A percentile compares a stretch with the other conserved stretches of the same genome.
Evolutionary conservation across 2,113 vertebrate species (phyloP).

Genomic region (Malurus melanocephalus): DNA sequence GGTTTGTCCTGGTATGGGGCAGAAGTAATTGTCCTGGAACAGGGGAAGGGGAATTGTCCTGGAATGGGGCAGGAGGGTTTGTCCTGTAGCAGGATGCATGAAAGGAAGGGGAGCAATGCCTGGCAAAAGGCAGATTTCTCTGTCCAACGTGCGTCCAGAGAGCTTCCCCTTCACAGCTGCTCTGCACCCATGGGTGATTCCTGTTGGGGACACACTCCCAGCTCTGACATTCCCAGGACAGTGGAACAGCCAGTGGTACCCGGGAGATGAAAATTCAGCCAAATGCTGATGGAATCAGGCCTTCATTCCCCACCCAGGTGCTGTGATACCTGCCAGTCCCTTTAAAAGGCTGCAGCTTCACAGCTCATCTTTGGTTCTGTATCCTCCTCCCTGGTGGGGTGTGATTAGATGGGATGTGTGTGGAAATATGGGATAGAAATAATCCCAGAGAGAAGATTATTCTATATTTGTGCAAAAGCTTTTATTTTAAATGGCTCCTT

Average conservation of each 20-base stretch:
- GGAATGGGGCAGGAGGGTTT: not conserved
- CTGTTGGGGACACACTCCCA: not conserved
- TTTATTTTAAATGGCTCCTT: not conserved
- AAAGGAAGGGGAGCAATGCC: not conserved
- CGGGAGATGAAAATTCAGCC: not conserved
- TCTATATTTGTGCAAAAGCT: not conserved
- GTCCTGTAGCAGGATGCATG: not conserved
- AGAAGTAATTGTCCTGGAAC: too few relatives aligned
- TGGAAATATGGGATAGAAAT: not conserved
- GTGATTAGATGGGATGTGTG: not conserved
- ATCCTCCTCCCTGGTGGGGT: not conserved
- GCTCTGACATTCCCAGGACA: not conserved
- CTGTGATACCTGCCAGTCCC: not conserved
- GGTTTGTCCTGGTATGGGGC: not conserved
- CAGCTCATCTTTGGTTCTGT: rapidly evolving
- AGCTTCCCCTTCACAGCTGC: not conserved
- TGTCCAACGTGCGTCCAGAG: not conserved
- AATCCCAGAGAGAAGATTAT: not conserved
- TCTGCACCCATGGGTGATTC: not conserved
- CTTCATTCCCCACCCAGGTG: not conserved
- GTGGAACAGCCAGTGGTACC: too few relatives aligned
- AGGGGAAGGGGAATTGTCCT: not conserved
- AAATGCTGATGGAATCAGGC: too few relatives aligned
- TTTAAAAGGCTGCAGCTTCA: not conserved
- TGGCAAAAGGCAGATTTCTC: not conserved